These are phyloP conservation scores for Oreochromis niloticus DNA, from an alignment of 2,113 vertebrate genomes.

Conservation along the genomic window DNA sequence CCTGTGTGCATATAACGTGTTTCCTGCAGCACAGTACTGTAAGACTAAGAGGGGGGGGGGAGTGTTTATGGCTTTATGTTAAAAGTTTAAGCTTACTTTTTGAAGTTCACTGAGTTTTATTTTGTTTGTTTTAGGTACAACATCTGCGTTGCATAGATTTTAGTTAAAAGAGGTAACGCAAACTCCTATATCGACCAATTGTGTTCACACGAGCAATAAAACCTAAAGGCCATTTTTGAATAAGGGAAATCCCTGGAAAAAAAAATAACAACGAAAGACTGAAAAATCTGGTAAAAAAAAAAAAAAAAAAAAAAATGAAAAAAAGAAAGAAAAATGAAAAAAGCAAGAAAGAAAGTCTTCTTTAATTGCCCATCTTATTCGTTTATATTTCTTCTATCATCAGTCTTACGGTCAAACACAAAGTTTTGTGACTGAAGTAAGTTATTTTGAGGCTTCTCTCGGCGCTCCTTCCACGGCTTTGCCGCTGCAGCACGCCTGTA, in stretches of 20 bases:
- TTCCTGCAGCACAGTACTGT: not conserved
- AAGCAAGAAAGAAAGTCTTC: rapidly evolving
- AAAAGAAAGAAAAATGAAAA: rapidly evolving
- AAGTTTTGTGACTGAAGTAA: not conserved
- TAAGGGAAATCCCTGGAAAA: not conserved
- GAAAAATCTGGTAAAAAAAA: not conserved
- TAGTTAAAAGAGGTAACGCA: not conserved
- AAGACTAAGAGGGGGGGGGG: not conserved
- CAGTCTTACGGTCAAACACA: not conserved
- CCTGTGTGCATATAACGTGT: not conserved
- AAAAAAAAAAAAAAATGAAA: too few species aligned
- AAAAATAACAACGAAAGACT: not conserved
- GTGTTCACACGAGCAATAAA: not conserved
- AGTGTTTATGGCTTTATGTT: not conserved
- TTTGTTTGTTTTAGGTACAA: not conserved
- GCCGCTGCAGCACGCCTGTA: not conserved
- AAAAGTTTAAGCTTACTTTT: not conserved
- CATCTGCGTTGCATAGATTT: not conserved
- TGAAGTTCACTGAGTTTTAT: not conserved
- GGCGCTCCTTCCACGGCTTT: not conserved
- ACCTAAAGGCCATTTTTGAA: not conserved
- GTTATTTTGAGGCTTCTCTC: not conserved
- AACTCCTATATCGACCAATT: not conserved
- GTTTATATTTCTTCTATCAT: not conserved
- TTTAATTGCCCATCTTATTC: not conserved